These are phyloP conservation scores for Chaenodraco wilsoni DNA, from an alignment of 2,797 vertebrate genomes.

Conservation along the genomic window DNA sequence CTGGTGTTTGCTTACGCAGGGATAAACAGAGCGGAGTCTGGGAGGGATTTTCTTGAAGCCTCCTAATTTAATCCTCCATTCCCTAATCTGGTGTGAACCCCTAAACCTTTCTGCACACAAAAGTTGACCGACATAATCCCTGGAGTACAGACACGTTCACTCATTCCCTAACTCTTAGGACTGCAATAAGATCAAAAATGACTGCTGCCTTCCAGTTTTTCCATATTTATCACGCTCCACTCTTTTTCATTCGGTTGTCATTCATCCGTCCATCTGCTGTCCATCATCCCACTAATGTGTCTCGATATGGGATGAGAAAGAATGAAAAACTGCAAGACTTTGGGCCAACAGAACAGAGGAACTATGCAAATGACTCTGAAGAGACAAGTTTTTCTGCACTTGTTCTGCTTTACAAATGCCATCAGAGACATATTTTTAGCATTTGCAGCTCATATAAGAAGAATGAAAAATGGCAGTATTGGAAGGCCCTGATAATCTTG, in stretches of 20 bases:
- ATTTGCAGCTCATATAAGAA: constrained; percentile 45
- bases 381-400: constrained; percentile 10
- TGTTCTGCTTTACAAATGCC: neutral
- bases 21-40: constrained; percentile 68
- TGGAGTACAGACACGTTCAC: constrained; percentile 57
- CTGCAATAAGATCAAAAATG: constrained; percentile 34
- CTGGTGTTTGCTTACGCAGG: constrained; percentile 65
- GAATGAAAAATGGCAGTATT: constrained; percentile 77
- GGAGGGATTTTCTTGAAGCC: constrained; percentile 78
- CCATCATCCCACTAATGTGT: constrained; percentile 16
- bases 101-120: constrained; percentile 79
- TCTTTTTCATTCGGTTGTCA: constrained; percentile 40
- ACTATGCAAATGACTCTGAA: constrained; percentile 6
- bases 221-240: constrained; percentile 38
- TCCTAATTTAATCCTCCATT: constrained; percentile 82
- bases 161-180: constrained; percentile 52
- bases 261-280: constrained; percentile 38
- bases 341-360: neutral
- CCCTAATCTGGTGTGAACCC: constrained; percentile 81
- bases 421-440: constrained; percentile 27
- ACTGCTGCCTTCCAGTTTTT: constrained; percentile 33
- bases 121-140: constrained; percentile 77
- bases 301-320: neutral
- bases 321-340: neutral
- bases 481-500: constrained; percentile 71